Conservation (phyloP, 2,797 vertebrate species). For the Taeniopygia guttata region DNA sequence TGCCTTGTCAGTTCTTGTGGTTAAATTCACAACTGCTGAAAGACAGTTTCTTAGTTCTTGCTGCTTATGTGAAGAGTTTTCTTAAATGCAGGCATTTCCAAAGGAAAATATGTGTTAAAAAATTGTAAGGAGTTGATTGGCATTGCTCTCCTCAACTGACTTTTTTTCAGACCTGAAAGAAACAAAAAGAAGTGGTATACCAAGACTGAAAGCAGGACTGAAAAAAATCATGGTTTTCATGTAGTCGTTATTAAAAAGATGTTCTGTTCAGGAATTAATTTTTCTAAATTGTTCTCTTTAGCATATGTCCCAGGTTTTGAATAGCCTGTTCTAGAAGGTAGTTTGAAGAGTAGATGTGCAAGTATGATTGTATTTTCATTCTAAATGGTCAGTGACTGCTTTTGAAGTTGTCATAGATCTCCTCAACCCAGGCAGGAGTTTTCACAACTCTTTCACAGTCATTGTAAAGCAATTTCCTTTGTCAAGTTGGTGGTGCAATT, state of each 20-base stretch:
- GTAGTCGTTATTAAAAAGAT: neutral
- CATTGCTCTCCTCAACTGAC: neutral
- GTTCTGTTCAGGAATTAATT: neutral
- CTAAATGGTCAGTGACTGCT: neutral
- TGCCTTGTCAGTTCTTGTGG: neutral
- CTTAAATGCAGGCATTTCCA: neutral
- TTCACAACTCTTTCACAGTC: neutral
- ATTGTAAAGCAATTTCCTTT: neutral
- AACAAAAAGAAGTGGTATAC: neutral
- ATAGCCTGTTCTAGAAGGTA: neutral
- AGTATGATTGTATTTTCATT: neutral
- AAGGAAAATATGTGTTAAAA: neutral
- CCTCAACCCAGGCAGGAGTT: neutral
- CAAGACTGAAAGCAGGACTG: neutral
- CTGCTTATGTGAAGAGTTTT: neutral
- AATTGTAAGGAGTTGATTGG: neutral
- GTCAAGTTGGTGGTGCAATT: neutral
- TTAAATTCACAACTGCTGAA: neutral
- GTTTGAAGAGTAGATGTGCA: neutral
- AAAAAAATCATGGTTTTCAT: neutral
- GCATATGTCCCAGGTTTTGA: neutral
- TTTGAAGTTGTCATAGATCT: neutral
- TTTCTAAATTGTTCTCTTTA: neutral
- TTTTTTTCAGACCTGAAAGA: neutral
- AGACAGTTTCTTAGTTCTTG: neutral